A percentile compares a stretch with the other conserved stretches of the same genome.
phyloP scores from a whole-genome alignment of 2,888 invertebrate species.

The Andrena flavipes region DNA sequence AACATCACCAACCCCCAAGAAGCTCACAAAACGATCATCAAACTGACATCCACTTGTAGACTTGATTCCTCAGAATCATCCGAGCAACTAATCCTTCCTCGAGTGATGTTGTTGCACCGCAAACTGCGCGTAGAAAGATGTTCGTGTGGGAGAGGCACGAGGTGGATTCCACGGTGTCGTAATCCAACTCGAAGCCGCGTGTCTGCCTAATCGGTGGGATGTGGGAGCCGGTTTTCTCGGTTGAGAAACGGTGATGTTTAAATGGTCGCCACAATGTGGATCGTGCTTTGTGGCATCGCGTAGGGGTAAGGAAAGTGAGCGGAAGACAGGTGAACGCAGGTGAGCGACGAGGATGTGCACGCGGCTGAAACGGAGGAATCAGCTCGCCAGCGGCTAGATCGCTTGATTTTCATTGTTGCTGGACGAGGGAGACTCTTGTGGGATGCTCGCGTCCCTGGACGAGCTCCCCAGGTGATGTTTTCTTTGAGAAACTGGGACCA shows the following conservation, averaged over 20 bases:
- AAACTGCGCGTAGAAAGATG: constrained; percentile 13
- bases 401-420: constrained; percentile 42
- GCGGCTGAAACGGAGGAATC: constrained; percentile 62
- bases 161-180: constrained; percentile 23
- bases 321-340: constrained; percentile 74
- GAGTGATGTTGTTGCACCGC: not conserved
- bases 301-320: constrained; percentile 66
- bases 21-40: not conserved
- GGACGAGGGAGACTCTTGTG: constrained; percentile 40
- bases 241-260: constrained; percentile 50
- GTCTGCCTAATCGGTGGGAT: constrained; percentile 44
- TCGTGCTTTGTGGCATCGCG: constrained; percentile 34
- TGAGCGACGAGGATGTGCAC: constrained; percentile 65
- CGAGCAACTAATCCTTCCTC: not conserved
- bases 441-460: constrained; percentile 24
- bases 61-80: not conserved
- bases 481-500: too few species aligned
- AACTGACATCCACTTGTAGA: not conserved
- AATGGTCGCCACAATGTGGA: constrained; percentile 53
- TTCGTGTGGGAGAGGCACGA: constrained; percentile 32
- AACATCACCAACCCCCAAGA: not conserved
- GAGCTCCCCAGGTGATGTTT: not conserved
- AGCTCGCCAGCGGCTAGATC: constrained; percentile 63
- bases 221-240: constrained; percentile 45
- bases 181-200: constrained; percentile 27